These are phyloP conservation scores for Dendroctonus ponderosae DNA, from an alignment of 1,140 invertebrate species.

Conservation along the genomic window DNA sequence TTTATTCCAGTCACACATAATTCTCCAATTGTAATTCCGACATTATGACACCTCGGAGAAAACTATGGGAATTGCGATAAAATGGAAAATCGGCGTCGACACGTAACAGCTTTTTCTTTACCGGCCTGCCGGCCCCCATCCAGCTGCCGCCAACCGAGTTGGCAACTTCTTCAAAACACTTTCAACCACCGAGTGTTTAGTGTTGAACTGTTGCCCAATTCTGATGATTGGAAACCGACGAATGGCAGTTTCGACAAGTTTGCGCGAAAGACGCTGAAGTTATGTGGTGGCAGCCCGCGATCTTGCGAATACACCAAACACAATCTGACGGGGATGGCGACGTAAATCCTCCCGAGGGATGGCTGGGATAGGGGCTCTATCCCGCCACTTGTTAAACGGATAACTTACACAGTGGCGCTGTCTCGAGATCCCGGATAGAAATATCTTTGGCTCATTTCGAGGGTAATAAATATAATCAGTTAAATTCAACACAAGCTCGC, in stretches of 20 bases:
- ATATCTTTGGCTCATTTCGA: no score
- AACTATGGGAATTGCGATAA: slow-evolving; percentile 28
- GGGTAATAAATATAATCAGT: no score
- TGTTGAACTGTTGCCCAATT: neutral
- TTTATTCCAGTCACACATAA: slow-evolving; percentile 29
- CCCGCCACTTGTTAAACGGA: slow-evolving; percentile 26
- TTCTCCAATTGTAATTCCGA: slow-evolving; percentile 29
- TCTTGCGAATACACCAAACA: slow-evolving; percentile 19
- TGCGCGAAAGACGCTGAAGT: neutral
- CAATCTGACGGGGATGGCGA: slow-evolving; percentile 31
- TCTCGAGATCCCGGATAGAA: no score
- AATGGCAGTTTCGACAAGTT: neutral
- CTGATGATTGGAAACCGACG: neutral
- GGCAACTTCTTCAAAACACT: neutral
- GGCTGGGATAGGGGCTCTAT: slow-evolving; percentile 16
- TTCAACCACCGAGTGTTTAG: neutral
- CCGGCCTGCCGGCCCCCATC: neutral
- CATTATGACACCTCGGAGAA: slow-evolving; percentile 30
- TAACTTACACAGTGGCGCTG: slow-evolving; percentile 9
- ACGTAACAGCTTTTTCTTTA: neutral
- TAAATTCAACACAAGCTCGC: no score
- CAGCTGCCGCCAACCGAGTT: neutral
- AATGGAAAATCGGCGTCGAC: slow-evolving; percentile 8
- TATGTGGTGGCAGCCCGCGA: slow-evolving; percentile 5
- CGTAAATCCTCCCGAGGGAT: slow-evolving; percentile 28